Percentiles rank a stretch among this genome's conserved stretches.
Evolutionary conservation across 2,797 vertebrate genomes (phyloP).

Genomic region (Pseudochaenichthys georgianus): DNA sequence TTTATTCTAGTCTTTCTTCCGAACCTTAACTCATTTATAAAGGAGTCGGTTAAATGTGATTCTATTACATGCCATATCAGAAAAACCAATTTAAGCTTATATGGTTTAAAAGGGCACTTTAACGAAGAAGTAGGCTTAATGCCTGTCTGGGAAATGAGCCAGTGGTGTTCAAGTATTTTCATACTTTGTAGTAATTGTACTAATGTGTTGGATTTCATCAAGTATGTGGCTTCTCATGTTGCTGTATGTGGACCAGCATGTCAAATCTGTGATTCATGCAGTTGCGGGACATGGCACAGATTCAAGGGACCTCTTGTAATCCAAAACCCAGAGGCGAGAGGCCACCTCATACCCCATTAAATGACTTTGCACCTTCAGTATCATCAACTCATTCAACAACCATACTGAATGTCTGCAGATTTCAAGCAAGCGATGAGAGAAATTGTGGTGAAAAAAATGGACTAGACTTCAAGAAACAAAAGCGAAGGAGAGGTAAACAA

Average conservation of each 20-base stretch:
- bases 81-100: conserved; percentile 5
- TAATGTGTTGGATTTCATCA: conserved; percentile 41
- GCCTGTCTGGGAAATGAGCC: conserved; percentile 33
- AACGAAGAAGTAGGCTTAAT: conserved; percentile 6
- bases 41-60: not conserved
- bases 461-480: no score
- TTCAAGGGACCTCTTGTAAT: conserved; percentile 49
- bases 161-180: conserved; percentile 12
- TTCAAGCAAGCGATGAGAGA: not conserved
- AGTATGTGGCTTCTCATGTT: conserved; percentile 24
- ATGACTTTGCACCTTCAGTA: conserved; percentile 32
- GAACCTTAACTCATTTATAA: conserved; percentile 2
- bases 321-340: conserved; percentile 39
- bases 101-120: conserved; percentile 12
- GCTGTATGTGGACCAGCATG: conserved; percentile 23
- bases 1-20: not conserved
- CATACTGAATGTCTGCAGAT: conserved; percentile 8
- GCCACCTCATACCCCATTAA: conserved; percentile 45
- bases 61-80: not conserved
- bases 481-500: not conserved
- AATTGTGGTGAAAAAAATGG: no score
- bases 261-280: conserved; percentile 3
- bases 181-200: conserved; percentile 1
- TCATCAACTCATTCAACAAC: conserved; percentile 26
- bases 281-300: conserved; percentile 24